phyloP scores from a whole-genome alignment of 1,140 invertebrate species.

The Drosophila saltans region DNA sequence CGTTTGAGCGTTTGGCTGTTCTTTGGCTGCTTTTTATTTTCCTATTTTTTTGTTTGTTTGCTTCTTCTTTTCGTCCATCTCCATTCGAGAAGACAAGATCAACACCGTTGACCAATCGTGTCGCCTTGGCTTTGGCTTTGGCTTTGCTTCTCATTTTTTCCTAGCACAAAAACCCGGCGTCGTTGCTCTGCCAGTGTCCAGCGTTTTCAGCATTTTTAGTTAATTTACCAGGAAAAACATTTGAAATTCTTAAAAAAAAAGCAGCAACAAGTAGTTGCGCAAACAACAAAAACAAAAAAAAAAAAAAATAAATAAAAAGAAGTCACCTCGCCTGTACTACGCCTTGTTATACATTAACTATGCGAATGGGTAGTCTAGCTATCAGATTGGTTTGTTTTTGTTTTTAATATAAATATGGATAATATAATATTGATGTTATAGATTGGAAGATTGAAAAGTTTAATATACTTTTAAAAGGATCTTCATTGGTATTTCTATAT shows the following conservation, averaged over 20 bases:
- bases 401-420: too few relatives aligned
- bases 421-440: too few relatives aligned
- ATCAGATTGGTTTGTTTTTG: too few relatives aligned
- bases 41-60: conserved; percentile 9
- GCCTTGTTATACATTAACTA: conserved; percentile 35
- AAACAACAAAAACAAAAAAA: conserved; percentile 5
- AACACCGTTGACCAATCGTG: conserved; percentile 31
- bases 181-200: conserved; percentile 40
- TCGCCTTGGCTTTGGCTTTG: conserved; percentile 28
- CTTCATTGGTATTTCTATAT: too few relatives aligned
- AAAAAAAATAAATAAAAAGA: conserved; percentile 37
- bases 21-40: conserved; percentile 35
- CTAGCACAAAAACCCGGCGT: conserved; percentile 50
- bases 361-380: not conserved
- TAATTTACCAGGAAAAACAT: conserved; percentile 83
- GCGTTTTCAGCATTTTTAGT: conserved; percentile 83
- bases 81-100: conserved; percentile 50
- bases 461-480: too few relatives aligned
- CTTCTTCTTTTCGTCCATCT: conserved; percentile 48
- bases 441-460: too few relatives aligned
- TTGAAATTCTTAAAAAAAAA: conserved; percentile 76
- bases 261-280: conserved; percentile 61
- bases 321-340: conserved; percentile 52
- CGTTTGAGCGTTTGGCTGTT: conserved; percentile 66
- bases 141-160: conserved; percentile 21